phyloP scores from a whole-genome alignment of 30 jellyfish, hydroid and myxozoan genomes.

The Cassiopea xamachana region DNA sequence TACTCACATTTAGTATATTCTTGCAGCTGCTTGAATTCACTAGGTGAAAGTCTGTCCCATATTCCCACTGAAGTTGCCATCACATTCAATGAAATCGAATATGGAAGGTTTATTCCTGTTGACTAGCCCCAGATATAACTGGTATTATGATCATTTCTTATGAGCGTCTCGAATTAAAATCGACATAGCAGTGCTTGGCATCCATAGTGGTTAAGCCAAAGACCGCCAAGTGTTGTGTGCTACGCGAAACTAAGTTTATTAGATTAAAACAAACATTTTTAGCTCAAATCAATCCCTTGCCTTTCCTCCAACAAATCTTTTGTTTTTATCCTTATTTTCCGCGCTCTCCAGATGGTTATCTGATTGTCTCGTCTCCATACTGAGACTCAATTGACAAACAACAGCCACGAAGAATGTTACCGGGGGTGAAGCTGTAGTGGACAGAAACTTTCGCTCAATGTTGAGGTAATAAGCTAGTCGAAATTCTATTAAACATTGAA shows the following conservation, averaged over 20 bases:
- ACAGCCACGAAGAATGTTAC: neutral
- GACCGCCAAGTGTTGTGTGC: neutral
- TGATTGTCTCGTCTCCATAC: slow-evolving; percentile 21
- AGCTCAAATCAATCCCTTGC: slow-evolving; percentile 1
- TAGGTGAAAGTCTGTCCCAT: slow-evolving; percentile 93
- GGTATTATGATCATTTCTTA: neutral
- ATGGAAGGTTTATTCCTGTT: neutral
- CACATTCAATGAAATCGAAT: slow-evolving; percentile 28
- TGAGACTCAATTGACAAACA: slow-evolving; percentile 3
- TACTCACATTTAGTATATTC: slow-evolving; percentile 94
- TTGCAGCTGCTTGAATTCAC: slow-evolving; percentile 92
- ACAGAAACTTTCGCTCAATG: too few relatives aligned
- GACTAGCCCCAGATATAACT: neutral
- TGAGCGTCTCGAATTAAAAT: neutral
- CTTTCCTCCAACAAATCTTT: slow-evolving; percentile 28
- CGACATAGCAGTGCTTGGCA: neutral
- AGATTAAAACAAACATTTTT: slow-evolving; percentile 13
- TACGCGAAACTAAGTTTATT: neutral
- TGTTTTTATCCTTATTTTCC: slow-evolving; percentile 60
- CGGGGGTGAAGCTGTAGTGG: neutral
- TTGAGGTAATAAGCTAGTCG: too few relatives aligned
- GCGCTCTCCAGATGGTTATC: slow-evolving; percentile 77
- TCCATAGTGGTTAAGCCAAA: neutral
- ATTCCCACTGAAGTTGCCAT: slow-evolving; percentile 90
- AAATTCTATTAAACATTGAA: too few relatives aligned